Base-by-base conservation (phyloP, 2,888 invertebrate species). In the Leucophenga maculata region DNA sequence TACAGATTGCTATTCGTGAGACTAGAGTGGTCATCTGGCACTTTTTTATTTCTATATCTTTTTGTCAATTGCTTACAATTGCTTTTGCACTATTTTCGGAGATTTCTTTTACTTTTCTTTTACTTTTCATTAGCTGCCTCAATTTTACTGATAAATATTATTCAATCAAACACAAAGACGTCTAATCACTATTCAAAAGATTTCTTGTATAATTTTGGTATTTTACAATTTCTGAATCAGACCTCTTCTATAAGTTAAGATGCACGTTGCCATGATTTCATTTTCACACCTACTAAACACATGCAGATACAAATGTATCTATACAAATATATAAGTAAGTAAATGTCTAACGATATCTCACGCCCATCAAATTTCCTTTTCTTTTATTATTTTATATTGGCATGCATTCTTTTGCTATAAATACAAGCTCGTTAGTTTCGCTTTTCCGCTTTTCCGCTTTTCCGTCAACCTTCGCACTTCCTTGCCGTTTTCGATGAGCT, bases 331-430 rank as follows among this genome's bases (percentile, higher is more conserved):
- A 39, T 39, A 39, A 39, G 39, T 44, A 68, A 59, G n/a, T n/a
- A 73, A 16, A 52, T 52, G 52, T 16, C n/a, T 26, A 14, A 14
- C 20, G 26, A 18, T 57, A 16, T 52, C 48, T 26, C 62, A 48
- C 69, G 69, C 69, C 67, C 67, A 62, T 64, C 62, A 72, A 69
- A 65, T 50, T 69, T 68, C 70, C 73, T 67, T 69, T 65, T 72
- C 75, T 77, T 77, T 76, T 79, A 82, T 79, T 82, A 80, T 80
- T 79, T 78, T 77, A 76, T 82, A 79, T 80, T 78, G 82, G 80
- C 80, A 80, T 77, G 80, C 77, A 76, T 77, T 80, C 78, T 71
- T 59, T 57, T 39, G 67, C 77, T 72, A 78, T 79, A 79, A 79
- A 79, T 79, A 76, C 78, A 70, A 75, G 82, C 82, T 79, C 79